These are phyloP conservation scores for Drosophila helvetica DNA, from an alignment of 2,888 invertebrate species.

Conservation along the genomic window DNA sequence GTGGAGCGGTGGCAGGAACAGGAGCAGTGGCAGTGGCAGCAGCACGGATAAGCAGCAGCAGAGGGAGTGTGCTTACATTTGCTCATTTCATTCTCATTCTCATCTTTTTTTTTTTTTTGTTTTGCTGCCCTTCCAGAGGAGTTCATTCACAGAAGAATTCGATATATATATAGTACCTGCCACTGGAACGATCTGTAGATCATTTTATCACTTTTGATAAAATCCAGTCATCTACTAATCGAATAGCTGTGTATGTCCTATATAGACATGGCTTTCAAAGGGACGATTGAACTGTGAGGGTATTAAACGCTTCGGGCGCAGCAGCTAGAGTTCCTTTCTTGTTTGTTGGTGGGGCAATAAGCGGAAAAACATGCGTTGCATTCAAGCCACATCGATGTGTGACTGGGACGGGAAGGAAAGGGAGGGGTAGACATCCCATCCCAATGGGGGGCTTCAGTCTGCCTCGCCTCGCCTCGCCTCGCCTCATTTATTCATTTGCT, in stretches of 20 bases:
- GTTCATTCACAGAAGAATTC: not conserved
- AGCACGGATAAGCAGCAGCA: not conserved
- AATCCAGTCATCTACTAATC: too few relatives aligned
- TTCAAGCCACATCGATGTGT: slow-evolving; percentile 36
- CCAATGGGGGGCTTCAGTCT: slow-evolving; percentile 23
- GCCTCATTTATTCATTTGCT: slow-evolving; percentile 73
- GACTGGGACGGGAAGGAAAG: not conserved
- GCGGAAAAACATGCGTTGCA: slow-evolving; percentile 69
- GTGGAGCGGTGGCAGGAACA: slow-evolving; percentile 3
- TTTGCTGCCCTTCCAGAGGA: slow-evolving; percentile 14
- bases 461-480: not conserved
- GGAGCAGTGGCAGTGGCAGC: slow-evolving; percentile 20
- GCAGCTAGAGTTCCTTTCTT: not conserved
- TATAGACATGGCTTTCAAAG: too few relatives aligned
- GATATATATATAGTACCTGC: too few relatives aligned
- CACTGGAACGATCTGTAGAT: too few relatives aligned
- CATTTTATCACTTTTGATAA: too few relatives aligned
- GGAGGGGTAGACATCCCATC: not conserved
- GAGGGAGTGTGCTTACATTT: slow-evolving; percentile 61
- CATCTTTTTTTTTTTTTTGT: slow-evolving; percentile 7
- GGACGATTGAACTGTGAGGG: not conserved
- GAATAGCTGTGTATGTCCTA: too few relatives aligned
- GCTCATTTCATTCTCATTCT: slow-evolving; percentile 73
- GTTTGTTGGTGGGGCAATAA: slow-evolving; percentile 46
- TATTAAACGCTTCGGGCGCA: not conserved